Conservation (phyloP, 2,888 invertebrate species). For the Plutella xylostella region DNA sequence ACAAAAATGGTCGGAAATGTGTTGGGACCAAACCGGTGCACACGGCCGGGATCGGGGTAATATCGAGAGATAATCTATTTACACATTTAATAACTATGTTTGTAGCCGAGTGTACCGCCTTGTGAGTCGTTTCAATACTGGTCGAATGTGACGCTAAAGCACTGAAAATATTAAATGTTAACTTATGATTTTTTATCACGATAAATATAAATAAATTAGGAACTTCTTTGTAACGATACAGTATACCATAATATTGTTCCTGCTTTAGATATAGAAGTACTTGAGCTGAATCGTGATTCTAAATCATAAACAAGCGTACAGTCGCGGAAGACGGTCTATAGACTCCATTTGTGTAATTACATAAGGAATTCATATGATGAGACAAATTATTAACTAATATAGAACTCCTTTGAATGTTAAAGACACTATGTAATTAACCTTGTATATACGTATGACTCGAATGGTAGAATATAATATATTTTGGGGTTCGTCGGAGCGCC, state of each 20-base stretch:
- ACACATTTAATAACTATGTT: slow-evolving; percentile 12
- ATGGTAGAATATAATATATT: slow-evolving; percentile 45
- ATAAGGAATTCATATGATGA: too few species aligned
- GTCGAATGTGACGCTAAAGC: too few species aligned
- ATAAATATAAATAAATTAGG: too few species aligned
- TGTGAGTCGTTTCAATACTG: slow-evolving; percentile 3
- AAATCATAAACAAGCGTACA: slow-evolving; percentile 7
- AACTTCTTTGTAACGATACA: too few species aligned
- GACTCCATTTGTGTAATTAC: slow-evolving; percentile 53
- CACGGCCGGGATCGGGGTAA: slow-evolving; percentile 41
- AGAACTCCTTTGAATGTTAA: slow-evolving; percentile 51
- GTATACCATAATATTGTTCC: too few species aligned
- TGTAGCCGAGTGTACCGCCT: neutral
- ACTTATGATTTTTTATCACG: too few species aligned
- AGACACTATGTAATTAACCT: slow-evolving; percentile 55
- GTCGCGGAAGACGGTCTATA: slow-evolving; percentile 43
- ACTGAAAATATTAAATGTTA: too few species aligned
- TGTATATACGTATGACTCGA: slow-evolving; percentile 66
- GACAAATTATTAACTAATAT: slow-evolving; percentile 39
- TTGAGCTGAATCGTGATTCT: neutral
- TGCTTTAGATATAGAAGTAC: neutral
- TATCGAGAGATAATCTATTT: slow-evolving; percentile 28
- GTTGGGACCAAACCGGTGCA: slow-evolving; percentile 66
- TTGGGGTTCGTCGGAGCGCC: slow-evolving; percentile 49
- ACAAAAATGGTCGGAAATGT: slow-evolving; percentile 19